Base-by-base conservation (phyloP, 2,888 invertebrate species). In the Enoplolaimus lenunculus region DNA sequence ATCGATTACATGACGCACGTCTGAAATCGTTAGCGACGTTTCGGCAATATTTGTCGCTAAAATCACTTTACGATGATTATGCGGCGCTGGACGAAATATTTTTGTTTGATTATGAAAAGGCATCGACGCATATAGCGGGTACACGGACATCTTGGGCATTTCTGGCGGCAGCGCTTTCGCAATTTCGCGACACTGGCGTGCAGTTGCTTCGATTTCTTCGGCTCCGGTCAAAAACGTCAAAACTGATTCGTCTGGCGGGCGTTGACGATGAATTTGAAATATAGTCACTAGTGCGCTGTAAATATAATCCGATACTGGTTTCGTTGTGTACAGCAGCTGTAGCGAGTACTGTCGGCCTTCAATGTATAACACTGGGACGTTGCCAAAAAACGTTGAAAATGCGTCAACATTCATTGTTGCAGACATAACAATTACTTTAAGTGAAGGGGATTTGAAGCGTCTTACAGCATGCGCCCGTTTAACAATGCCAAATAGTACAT, bases 41-140 rank as follows among this genome's bases (percentile, higher is more conserved):
- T 98, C 97, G 0, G 97, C 95, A 70, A 98, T 90, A 80, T 98
- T 97, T 0, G 95, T 97, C 0, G 95, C 90, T 13, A 97, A 84
- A 0, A 98, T 87, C 35, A 95, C 87, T 83, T 95, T 95, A 30
- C 95, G 84, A 0, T 87, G 86, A 21, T 68, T 71, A 73, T 74
- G 68, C 69, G 75, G 67, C 57, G 35, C 7, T 45, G 45, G 45
- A 13, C 21, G 7, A 45, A 45, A 45, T 45, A 45, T 45, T 78
- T 88, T 88, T 78, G 93, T 84, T 83, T 95, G 93, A 77, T 91
- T 91, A 29, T 86, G 84, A 60, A 89, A 87, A 0, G 92, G 88
- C 72, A 95, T 82, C 34, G 90, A 89, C 0, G 93, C 93, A 80
- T 94, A 93, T 88, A 95, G 88, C 0, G 93, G 89, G 26, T 91